phyloP scores from a whole-genome alignment of 2,113 vertebrate genomes.

The Ifrita kowaldi region DNA sequence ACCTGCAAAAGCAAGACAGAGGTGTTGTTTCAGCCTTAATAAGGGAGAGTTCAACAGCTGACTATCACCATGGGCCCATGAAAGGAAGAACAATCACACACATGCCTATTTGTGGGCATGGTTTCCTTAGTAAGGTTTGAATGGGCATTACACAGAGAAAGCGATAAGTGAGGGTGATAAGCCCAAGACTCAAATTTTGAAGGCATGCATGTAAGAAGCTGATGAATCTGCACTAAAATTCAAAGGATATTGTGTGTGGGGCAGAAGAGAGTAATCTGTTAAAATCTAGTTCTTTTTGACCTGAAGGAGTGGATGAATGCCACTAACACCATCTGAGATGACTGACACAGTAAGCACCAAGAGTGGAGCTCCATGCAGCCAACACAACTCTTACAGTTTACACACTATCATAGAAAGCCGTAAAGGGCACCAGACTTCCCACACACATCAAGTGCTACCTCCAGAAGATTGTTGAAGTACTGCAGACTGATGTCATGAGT shows the following conservation, averaged over 20 bases:
- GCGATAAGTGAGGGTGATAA: not conserved
- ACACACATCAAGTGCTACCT: not conserved
- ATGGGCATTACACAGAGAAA: not conserved
- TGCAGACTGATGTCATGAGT: not conserved
- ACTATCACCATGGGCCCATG: not conserved
- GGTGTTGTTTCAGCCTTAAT: not conserved
- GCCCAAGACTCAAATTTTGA: not conserved
- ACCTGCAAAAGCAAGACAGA: not conserved
- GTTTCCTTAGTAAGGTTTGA: not conserved
- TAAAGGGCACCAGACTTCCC: not conserved
- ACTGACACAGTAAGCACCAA: not conserved
- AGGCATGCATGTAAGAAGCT: not conserved
- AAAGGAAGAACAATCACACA: accelerated
- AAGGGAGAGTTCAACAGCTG: not conserved
- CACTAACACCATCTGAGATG: not conserved
- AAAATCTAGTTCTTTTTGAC: not conserved
- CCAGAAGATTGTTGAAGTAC: not conserved
- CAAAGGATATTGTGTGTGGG: not conserved
- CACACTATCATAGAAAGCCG: not conserved
- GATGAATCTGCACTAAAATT: not conserved
- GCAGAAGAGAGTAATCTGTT: not conserved
- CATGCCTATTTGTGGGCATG: accelerated
- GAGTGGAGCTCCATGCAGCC: not conserved
- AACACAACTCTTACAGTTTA: not conserved
- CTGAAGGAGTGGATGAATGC: not conserved